Conservation (phyloP, 2,888 invertebrate genomes). For the Serripes groenlandicus region DNA sequence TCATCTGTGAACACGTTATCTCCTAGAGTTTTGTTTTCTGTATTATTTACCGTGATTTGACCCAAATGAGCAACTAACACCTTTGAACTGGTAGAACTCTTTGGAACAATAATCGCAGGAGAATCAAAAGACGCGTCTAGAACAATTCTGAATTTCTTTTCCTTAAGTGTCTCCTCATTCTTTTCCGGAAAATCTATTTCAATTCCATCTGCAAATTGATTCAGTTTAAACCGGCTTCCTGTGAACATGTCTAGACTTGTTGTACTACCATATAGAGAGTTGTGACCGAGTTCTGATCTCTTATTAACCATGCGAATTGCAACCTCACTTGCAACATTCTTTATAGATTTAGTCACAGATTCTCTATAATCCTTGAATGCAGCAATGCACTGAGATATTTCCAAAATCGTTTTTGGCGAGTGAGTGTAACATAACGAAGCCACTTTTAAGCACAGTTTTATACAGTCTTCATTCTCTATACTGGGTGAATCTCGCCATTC, state of each 20-base stretch:
- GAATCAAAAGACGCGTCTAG: constrained; percentile 92
- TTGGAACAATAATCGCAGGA: constrained; percentile 95
- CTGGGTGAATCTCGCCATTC: not conserved
- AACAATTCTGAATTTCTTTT: constrained; percentile 53
- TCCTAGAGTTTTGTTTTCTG: constrained; percentile 38
- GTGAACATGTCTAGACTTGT: constrained; percentile 56
- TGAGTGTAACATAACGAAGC: constrained; percentile 98
- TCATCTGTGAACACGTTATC: constrained; percentile 32
- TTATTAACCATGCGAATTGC: constrained; percentile 91
- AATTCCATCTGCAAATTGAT: constrained; percentile 47
- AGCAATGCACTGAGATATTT: constrained; percentile 94
- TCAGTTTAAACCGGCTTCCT: constrained; percentile 36
- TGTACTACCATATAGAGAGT: constrained; percentile 61
- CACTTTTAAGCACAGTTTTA: constrained; percentile 88
- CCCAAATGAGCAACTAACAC: constrained; percentile 97
- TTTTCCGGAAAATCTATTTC: constrained; percentile 60
- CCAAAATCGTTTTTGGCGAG: constrained; percentile 94
- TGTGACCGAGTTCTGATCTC: constrained; percentile 57
- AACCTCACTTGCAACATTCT: constrained; percentile 97
- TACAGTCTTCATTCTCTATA: constrained; percentile 38
- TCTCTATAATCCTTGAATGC: constrained; percentile 96
- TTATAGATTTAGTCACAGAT: constrained; percentile 94
- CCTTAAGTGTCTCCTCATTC: constrained; percentile 20
- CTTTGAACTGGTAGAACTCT: constrained; percentile 92
- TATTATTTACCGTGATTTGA: constrained; percentile 90